Evolutionary conservation across 2,888 invertebrate genomes (phyloP), one percentile per base, ranked within the genome.

Genomic region (Sphaerophoria rueppellii): DNA sequence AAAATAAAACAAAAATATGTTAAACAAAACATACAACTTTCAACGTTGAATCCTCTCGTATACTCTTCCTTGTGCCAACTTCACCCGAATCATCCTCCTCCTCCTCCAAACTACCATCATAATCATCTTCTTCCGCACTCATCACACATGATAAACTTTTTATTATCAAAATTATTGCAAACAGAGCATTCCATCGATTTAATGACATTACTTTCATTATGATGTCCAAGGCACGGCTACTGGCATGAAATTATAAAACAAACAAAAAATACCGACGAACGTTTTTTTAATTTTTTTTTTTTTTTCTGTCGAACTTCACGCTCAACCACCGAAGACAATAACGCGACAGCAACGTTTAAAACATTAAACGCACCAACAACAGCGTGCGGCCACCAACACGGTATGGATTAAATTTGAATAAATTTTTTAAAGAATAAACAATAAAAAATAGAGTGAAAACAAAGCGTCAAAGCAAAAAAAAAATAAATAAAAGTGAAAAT

Each of bases 1-100:
- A 40, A 40, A 40, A 37, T 6, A 37, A 2, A 40, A 40, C 9
- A 43, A 43, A 43, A 9, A 43, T 9, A 5, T 14, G 34, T 54
- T 50, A 32, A n/a, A 63, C 12, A 14, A 32, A 74, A 87, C 89
- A 52, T 88, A 91, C 91, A 89, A 91, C 91, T 70, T 89, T 86
- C 16, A 91, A 87, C 73, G 88, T 88, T 5, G 91, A 89, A 82
- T 91, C 91, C 87, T 91, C 88, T 50, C 88, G 88, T 52, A 91
- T 90, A 88, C 89, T 90, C 71, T 90, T 91, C 40, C 90, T 89
- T 24, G 88, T 88, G 24, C 88, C 82, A 55, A 87, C 89, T 85
- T 91, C 91, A 76, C 89, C 89, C 11, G 88, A 86, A 2, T 89
- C 90, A 55, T 91, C 91, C 67, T 91, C 91, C 78, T 91, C 91